These are phyloP conservation scores for Invenusta paracnida DNA, from an alignment of 2,888 invertebrate genomes.

Conservation along the genomic window DNA sequence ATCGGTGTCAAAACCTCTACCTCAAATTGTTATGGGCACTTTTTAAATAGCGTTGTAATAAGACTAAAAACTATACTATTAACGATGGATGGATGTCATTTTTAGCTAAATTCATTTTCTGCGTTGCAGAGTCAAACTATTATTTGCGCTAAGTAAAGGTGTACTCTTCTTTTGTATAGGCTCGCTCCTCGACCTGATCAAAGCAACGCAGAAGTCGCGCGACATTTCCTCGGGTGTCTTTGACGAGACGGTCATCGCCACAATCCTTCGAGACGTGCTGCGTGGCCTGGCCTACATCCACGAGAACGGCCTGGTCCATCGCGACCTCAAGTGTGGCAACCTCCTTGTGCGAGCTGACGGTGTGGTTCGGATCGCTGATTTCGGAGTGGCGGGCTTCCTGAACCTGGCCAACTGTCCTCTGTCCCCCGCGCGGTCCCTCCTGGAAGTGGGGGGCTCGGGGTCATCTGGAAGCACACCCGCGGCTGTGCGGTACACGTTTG, in stretches of 20 bases:
- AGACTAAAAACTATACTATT: no score
- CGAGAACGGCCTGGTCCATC: conserved; percentile 94
- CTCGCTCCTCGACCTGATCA: conserved; percentile 70
- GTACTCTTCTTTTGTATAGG: conserved; percentile 51
- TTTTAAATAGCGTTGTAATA: no score
- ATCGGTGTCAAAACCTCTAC: no score
- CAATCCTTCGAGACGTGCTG: conserved; percentile 78
- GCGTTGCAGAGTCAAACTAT: no score
- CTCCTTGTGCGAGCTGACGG: conserved; percentile 90
- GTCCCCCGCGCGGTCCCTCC: conserved; percentile 17
- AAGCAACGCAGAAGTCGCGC: conserved; percentile 83
- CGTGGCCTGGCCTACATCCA: conserved; percentile 97
- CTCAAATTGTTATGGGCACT: no score
- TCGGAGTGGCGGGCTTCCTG: conserved; percentile 80
- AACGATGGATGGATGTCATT: no score
- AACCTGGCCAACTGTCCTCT: conserved; percentile 37
- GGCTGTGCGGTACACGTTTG: conserved; percentile 92
- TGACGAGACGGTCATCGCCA: conserved; percentile 93
- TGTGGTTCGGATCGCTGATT: conserved; percentile 71
- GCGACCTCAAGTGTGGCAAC: conserved; percentile 95
- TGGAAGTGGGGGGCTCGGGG: no score
- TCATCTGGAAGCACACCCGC: conserved; percentile 62
- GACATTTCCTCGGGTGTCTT: conserved; percentile 92
- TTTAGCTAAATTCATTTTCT: no score
- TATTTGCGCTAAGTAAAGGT: neutral